Conservation (phyloP, 2,888 invertebrate genomes). For the Aradus depressus region DNA sequence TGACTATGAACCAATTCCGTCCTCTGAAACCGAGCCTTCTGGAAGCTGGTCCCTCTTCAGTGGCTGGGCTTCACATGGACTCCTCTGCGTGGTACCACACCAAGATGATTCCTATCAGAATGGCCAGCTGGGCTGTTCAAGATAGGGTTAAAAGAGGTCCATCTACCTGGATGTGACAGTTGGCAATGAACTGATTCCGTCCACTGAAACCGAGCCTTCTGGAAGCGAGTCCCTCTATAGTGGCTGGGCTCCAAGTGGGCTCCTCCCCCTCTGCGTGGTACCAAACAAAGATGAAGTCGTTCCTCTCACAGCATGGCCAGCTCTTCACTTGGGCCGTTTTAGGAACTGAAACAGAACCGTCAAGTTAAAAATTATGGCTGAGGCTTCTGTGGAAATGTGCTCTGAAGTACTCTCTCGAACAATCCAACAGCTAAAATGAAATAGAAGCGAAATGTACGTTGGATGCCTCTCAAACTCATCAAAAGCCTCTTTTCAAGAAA, state of each 20-base stretch:
- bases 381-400: background rate
- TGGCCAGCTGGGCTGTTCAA: no score
- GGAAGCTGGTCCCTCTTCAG: slow-evolving; percentile 43
- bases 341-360: slow-evolving; percentile 55
- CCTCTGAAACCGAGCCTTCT: slow-evolving; percentile 57
- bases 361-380: background rate
- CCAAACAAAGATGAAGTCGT: slow-evolving; percentile 71
- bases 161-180: slow-evolving; percentile 62
- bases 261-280: slow-evolving; percentile 58
- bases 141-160: background rate
- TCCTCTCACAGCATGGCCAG: slow-evolving; percentile 57
- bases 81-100: slow-evolving; percentile 73
- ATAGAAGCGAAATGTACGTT: no score
- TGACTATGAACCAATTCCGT: slow-evolving; percentile 66
- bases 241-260: slow-evolving; percentile 56
- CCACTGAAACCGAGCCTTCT: slow-evolving; percentile 57
- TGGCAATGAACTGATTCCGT: slow-evolving; percentile 63
- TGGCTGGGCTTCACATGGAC: slow-evolving; percentile 56
- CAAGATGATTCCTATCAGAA: slow-evolving; percentile 59
- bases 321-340: slow-evolving; percentile 54
- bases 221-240: slow-evolving; percentile 43
- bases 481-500: no score
- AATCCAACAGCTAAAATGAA: no score
- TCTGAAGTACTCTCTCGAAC: background rate
- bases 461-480: no score